Percentiles rank a stretch among this genome's conserved stretches.
phyloP scores from a whole-genome alignment of 2,797 vertebrate genomes.

The Notoglanidium macrostoma region DNA sequence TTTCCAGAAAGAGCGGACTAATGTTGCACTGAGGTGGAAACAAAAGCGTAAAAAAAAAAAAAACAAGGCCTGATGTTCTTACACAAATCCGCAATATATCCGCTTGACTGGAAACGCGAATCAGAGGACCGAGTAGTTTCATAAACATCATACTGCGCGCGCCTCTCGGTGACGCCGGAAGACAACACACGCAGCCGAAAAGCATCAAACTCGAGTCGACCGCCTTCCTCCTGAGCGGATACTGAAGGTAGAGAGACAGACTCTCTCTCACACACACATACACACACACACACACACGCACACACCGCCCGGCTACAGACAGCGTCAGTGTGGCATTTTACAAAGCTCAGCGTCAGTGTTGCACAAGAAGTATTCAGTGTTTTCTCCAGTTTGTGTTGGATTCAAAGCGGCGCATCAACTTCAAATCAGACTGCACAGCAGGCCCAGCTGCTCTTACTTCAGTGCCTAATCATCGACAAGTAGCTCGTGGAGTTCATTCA shows the following conservation, averaged over 20 bases:
- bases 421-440: neutral
- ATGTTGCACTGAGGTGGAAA: constrained; percentile 52
- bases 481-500: neutral
- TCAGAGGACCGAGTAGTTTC: neutral
- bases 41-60: constrained; percentile 34
- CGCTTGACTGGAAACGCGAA: neutral
- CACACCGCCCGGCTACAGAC: neutral
- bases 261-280: neutral
- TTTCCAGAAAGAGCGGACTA: constrained; percentile 56
- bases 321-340: neutral
- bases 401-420: neutral
- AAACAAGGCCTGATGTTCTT: neutral
- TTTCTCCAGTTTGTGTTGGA: neutral
- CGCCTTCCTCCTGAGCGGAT: constrained; percentile 49
- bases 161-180: constrained; percentile 62
- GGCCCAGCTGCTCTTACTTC: constrained; percentile 10
- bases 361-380: neutral
- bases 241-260: constrained; percentile 48
- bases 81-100: neutral
- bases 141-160: constrained; percentile 14
- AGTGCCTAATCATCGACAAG: neutral
- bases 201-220: constrained; percentile 41
- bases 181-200: constrained; percentile 54
- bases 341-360: neutral
- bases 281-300: neutral